These are phyloP conservation scores for Calcarius ornatus DNA, from an alignment of 2,113 vertebrate genomes.

Conservation along the genomic window DNA sequence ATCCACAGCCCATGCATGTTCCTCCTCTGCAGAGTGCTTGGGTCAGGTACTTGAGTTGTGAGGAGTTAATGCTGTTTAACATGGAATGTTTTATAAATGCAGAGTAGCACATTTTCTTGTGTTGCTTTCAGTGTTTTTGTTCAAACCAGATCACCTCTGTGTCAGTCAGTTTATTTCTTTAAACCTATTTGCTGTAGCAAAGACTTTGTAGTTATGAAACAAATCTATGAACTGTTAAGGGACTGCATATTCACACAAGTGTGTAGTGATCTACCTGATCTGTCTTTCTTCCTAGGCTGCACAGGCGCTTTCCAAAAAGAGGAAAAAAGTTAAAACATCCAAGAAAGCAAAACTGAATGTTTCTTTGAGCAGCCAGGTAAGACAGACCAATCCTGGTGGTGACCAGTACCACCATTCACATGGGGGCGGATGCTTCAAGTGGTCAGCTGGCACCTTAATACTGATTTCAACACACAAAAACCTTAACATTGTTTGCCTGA, in stretches of 20 bases:
- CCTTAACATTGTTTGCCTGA: background rate
- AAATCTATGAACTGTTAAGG: background rate
- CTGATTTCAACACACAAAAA: background rate
- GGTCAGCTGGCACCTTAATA: background rate
- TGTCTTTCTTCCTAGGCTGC: constrained; percentile 60
- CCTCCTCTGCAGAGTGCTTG: background rate
- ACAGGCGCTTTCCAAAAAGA: background rate
- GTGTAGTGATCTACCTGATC: background rate
- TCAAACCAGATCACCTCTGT: background rate
- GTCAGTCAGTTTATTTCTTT: background rate
- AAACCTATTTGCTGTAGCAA: background rate
- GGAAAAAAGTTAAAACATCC: background rate
- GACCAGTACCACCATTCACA: background rate
- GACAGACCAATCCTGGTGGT: background rate
- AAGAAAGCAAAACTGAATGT: background rate
- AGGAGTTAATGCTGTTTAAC: background rate
- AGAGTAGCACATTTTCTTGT: background rate
- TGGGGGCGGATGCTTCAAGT: background rate
- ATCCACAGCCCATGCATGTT: background rate
- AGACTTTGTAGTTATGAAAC: background rate
- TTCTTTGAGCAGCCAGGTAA: constrained; percentile 69
- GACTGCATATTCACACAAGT: background rate
- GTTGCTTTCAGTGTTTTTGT: background rate
- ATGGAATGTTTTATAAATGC: accelerated
- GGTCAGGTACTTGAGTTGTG: background rate